Percentiles rank a stretch among this genome's conserved stretches.
These are phyloP conservation scores for Coracias cyanogaster DNA, from an alignment of 2,797 vertebrate species.

Conservation along the genomic window DNA sequence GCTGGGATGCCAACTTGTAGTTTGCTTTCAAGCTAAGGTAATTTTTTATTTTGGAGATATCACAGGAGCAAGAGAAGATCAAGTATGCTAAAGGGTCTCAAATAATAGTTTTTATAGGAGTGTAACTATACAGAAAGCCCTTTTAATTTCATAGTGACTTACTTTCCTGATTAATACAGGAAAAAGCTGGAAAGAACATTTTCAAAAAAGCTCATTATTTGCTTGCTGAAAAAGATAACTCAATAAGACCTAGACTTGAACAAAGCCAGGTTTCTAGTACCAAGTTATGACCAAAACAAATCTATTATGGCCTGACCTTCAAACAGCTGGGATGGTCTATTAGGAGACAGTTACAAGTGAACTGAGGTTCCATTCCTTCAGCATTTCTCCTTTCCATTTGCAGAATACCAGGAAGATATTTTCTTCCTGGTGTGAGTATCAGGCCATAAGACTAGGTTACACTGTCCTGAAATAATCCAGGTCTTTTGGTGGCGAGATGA, in stretches of 20 bases:
- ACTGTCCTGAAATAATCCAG: background rate
- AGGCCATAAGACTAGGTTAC: background rate
- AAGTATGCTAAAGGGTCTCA: background rate
- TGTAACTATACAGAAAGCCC: background rate
- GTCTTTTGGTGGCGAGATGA: background rate
- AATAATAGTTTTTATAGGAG: background rate
- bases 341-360: background rate
- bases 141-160: background rate
- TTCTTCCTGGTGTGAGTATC: background rate
- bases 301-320: background rate
- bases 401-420: background rate
- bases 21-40: constrained; percentile 14
- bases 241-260: background rate
- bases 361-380: background rate
- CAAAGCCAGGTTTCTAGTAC: background rate
- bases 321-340: background rate
- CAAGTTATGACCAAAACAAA: background rate
- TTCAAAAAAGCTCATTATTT: background rate
- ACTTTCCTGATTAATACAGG: background rate
- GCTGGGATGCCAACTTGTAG: background rate
- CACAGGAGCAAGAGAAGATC: background rate
- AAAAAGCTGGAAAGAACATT: background rate
- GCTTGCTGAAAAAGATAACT: background rate
- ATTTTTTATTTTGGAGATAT: background rate
- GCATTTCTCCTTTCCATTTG: background rate